Evolutionary conservation across 2,797 vertebrate genomes (phyloP), one percentile per base, ranked within the genome.

Genomic region (Sternarchorhynchus goeldii): DNA sequence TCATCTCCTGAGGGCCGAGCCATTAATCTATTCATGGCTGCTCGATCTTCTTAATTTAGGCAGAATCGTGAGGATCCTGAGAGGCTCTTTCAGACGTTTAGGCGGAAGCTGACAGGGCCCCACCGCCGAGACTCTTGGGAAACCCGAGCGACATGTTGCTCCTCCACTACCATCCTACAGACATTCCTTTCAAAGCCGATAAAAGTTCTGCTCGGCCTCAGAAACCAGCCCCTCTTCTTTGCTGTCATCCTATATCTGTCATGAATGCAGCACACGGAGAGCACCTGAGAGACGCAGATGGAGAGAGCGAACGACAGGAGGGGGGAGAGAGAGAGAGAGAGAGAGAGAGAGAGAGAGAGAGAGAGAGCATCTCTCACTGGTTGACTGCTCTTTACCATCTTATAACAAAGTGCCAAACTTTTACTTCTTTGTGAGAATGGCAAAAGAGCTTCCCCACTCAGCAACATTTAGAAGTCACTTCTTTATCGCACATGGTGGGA

Each of bases 391-490:
- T 78, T 78, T 64, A 69, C 50, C 3, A 60, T 81, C 80, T 70
- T 73, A 58, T 68, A 75, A 79, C 72, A 81, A 75, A 78, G 64
- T 34, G 67, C 32, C 59, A 63, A 65, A 81, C 50, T 78, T 58
- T 69, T 8, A 32, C 31, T 55, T 55, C 10, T 45, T 82, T 69
- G 60, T 65, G 8, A 41, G 60, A 63, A 34, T 41, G 41, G 39
- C 34, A 59, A 63, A 76, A 64, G 32, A 32, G 65, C 73, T 20
- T 53, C 55, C 25, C 67, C 65, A 29, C 60, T 83, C 80, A 84
- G 59, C 83, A 84, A 88, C 82, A 85, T 88, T 85, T 76, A 75
- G 82, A 88, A 82, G 74, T 70, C 17, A 83, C 58, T 66, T 84
- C 80, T 87, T 87, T 85, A 88, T 85, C 88, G 64, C 74, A 56